Evolutionary conservation across 2,113 vertebrate genomes (phyloP), one percentile per base, ranked within the genome.

Genomic region (Pachycephala philippinensis): DNA sequence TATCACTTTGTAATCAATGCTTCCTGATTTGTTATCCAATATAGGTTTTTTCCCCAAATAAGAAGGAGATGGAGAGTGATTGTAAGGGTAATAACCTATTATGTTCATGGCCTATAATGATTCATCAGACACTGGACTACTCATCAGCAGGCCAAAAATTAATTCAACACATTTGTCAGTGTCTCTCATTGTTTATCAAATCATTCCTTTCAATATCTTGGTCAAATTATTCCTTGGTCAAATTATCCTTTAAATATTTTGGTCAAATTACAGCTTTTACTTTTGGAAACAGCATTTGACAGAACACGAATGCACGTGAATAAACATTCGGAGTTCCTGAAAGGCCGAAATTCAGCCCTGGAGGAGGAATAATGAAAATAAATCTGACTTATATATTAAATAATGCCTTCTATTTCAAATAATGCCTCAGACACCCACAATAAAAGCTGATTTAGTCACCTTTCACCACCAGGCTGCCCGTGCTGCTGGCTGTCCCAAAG

Each of bases 401-500:
- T 5, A 33, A 4, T 20, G 31, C 54, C 54, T 56, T 59, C 35
- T 35, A 7, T 59, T 11, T 8, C 26, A 60, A 37, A 26, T 6
- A 60, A 37, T 49, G 50, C 8, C 70, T 30, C 70, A 75, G 59
- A 0, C 8, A 24, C 15, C 9, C 70, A 6, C 30, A 22, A 27
- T 0, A 21, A 31, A 11, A 76, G 6, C 3, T 23, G 42, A 7
- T 35, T 47, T 14, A 45, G 47, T 96, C 98, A 99, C 99, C 99
- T 99, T 99, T 99, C 37, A 99, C 98, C 52, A 99, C 82, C 91
- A 99, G 81, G 50, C 97, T 99, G 74, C 99, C 99, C 1, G 98
- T 98, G 97, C 99, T 99, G 98, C 99, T 99, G 0, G 99, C 99
- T 7, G 98, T 98, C 10, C 99, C 99, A 10, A 99, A 99, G 97